Evolutionary conservation across 2,113 vertebrate species (phyloP).

Genomic region (Damaliscus lunatus): DNA sequence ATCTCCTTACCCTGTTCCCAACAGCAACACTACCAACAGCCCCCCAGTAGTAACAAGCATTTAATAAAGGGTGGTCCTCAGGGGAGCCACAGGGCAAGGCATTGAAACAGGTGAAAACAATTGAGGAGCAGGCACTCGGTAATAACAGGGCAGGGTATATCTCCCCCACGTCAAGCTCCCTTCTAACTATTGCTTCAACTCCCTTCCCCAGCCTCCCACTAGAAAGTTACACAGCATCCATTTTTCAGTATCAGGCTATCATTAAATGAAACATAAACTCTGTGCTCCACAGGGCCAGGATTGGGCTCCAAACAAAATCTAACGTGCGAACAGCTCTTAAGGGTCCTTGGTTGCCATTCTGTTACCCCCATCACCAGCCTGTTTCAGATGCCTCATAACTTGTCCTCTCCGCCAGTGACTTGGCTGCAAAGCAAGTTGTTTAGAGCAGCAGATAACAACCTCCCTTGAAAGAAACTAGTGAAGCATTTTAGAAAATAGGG

Average conservation of each 20-base stretch:
- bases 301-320: slow-evolving; percentile 21
- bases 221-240: slow-evolving; percentile 8
- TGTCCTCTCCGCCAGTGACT: slow-evolving; percentile 15
- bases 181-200: background rate
- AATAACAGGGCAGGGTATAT: background rate
- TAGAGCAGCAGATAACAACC: slow-evolving; percentile 59
- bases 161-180: background rate
- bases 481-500: slow-evolving; percentile 32
- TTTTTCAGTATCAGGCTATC: slow-evolving; percentile 41
- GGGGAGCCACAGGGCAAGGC: background rate
- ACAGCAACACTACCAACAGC: background rate
- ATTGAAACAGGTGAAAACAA: background rate
- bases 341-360: background rate
- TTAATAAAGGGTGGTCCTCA: background rate
- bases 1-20: background rate
- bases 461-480: slow-evolving; percentile 56
- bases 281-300: background rate
- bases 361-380: background rate
- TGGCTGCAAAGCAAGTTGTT: slow-evolving; percentile 39
- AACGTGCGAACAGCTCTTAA: background rate
- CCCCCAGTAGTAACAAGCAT: background rate
- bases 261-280: slow-evolving; percentile 59
- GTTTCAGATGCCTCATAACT: slow-evolving; percentile 46
- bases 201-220: background rate
- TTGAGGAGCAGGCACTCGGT: background rate